Evolutionary conservation across 2,797 vertebrate genomes (phyloP), one percentile per base, ranked within the genome.

Genomic region (Kryptolebias ocellatus): DNA sequence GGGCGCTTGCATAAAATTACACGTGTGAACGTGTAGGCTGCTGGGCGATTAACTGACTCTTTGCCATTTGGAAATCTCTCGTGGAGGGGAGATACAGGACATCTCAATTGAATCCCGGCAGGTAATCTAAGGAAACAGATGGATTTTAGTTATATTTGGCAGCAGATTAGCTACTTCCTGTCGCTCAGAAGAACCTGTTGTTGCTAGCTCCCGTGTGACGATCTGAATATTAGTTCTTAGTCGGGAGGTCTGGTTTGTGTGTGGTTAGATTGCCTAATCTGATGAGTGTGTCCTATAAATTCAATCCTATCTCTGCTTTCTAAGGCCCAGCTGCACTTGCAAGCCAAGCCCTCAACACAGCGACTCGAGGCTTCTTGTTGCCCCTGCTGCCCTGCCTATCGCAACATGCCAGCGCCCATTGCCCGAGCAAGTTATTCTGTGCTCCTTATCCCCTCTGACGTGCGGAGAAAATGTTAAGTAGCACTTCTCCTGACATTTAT

Each of bases 131-230:
- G 84, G 89, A 90, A 91, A 89, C 91, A 92, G 92, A 93, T 93
- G 93, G 90, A 90, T 92, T 92, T 90, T 78, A 82, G 87, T 91
- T 92, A 91, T 92, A 90, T 92, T 92, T 91, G 90, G 90, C 87
- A 83, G 84, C 80, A 89, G 92, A 93, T 93, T 91, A 92, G 83
- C 83, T 77, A 83, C 81, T 86, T 86, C 86, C 78, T 79, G 50
- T 83, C 75, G 84, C 85, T 90, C 81, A 81, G 71, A 89, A 58
- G 86, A 89, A 72, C 84, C 74, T 82, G 79, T 82, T 70, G 80
- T 83, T 83, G 89, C 90, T 87, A 91, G 88, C 70, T 74, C 78
- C 80, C 87, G 84, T 91, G 87, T 87, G 87, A 90, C 88, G 89
- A 84, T 90, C 75, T 82, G 87, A 91, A 91, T 91, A 87, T 88